Conservation (phyloP, 1,140 invertebrate species). For the Subanguina moxae region DNA sequence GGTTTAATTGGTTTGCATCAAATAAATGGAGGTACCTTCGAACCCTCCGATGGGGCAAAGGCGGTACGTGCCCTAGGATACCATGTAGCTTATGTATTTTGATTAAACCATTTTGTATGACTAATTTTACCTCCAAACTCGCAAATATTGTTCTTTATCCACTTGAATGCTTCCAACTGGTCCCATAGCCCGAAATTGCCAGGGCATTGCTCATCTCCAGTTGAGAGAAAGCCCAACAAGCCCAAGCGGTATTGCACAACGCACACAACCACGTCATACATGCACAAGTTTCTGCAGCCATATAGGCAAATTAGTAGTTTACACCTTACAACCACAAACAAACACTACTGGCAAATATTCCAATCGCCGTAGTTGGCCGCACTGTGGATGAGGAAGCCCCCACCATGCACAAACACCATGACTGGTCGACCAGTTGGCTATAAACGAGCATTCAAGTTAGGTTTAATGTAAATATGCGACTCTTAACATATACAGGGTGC, state of each 20-base stretch:
- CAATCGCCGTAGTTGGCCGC: conserved; percentile 42
- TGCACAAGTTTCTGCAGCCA: conserved; percentile 58
- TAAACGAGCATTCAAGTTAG: neutral
- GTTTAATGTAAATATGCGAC: too few species aligned
- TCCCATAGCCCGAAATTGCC: conserved; percentile 84
- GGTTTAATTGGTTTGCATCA: too few species aligned
- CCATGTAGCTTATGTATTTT: too few species aligned
- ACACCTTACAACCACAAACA: neutral
- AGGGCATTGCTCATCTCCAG: conserved; percentile 77
- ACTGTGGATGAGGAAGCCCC: conserved; percentile 34
- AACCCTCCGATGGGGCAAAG: too few species aligned
- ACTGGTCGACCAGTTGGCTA: conserved; percentile 29
- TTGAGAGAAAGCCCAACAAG: conserved; percentile 65
- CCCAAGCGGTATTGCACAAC: conserved; percentile 92
- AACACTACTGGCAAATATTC: conserved; percentile 36
- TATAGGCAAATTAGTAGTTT: neutral
- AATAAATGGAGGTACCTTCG: too few species aligned
- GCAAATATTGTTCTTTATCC: conserved; percentile 61
- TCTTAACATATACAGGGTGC: too few species aligned
- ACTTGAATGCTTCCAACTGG: conserved; percentile 84
- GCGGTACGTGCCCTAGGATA: too few species aligned
- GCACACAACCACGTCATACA: conserved; percentile 86
- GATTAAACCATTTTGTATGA: too few species aligned
- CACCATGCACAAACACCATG: conserved; percentile 41
- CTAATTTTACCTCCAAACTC: conserved; percentile 18